Evolutionary conservation across 2,113 vertebrate genomes (phyloP), one percentile per base, ranked within the genome.

Genomic region (Columba janthina): DNA sequence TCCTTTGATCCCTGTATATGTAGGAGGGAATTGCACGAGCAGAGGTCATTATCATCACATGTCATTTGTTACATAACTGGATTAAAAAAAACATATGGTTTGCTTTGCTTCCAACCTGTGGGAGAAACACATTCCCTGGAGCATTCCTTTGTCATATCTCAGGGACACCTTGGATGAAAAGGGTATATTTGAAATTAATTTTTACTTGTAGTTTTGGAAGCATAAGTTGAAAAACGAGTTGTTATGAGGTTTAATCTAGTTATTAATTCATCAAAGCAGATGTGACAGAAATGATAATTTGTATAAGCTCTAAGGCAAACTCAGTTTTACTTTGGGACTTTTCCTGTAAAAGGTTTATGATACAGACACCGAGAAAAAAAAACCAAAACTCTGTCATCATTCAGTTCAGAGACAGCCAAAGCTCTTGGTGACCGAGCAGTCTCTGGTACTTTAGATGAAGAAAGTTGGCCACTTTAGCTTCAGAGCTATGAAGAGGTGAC

Each of bases 1-100:
- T 97, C 88, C 85, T 92, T 94, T 89, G 91, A 76, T 94, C 97
- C 92, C 70, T 92, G 72, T 92, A 48, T 94, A 79, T 95, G 84
- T 93, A 79, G 19, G 57, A 98, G 94, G 91, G 64, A 98, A 93
- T 90, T 97, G 86, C 67, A 96, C 46, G 83, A 97, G 70, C 73
- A 90, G 91, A 98, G 97, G 94, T 97, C 36, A 54, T 96, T 97
- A 96, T 73, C 42, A 96, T 92, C 40, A 69, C 21, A 70, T 94
- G 54, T 62, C 83, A 71, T 97, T 98, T 93, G 83, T 98, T 98
- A 95, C 38, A 78, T 98, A 98, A 97, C 60, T 77, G 36, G 14
- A 18, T 90, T 91, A 78, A 97, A 89, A 97, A 81, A 97, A 88
- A 58, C 28, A 54, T 81, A 34, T 26, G 44, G 44, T 89, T 95